Evolutionary conservation across 2,113 vertebrate genomes (phyloP).

Genomic region (Actenoides lindsayi): DNA sequence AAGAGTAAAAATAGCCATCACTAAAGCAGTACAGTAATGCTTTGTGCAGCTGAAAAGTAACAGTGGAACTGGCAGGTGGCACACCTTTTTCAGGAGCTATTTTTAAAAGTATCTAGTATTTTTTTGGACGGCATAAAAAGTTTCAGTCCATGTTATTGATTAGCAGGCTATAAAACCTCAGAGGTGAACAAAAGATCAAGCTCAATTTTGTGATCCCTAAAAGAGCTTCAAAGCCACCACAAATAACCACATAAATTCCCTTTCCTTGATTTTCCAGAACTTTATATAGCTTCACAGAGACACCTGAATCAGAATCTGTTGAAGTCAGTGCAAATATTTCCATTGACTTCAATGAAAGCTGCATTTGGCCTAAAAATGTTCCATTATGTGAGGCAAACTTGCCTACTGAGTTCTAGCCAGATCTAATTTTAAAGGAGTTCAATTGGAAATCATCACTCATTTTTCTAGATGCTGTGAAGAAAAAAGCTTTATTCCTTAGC

Average conservation of each 20-base stretch:
- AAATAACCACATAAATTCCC: background rate
- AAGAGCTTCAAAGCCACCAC: background rate
- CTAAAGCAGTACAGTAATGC: background rate
- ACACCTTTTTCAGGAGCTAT: background rate
- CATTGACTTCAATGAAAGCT: background rate
- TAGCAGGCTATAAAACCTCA: background rate
- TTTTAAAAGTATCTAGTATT: background rate
- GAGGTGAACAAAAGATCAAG: background rate
- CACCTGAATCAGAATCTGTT: background rate
- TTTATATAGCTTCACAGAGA: background rate
- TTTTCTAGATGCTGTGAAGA: background rate
- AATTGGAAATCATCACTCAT: slow-evolving; percentile 4
- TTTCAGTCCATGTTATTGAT: background rate
- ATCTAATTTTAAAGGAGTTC: slow-evolving; percentile 3
- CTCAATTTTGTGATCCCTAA: background rate
- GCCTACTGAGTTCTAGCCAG: background rate
- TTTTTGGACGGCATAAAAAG: background rate
- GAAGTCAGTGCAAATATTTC: slow-evolving; percentile 1
- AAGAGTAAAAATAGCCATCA: background rate
- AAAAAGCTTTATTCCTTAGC: background rate
- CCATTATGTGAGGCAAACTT: background rate
- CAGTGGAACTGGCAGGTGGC: background rate
- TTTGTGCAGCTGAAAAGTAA: slow-evolving; percentile 34
- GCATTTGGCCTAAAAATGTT: background rate
- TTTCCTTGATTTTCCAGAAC: background rate